Conservation (phyloP, 2,888 invertebrate genomes). For the Melieria omissa region DNA sequence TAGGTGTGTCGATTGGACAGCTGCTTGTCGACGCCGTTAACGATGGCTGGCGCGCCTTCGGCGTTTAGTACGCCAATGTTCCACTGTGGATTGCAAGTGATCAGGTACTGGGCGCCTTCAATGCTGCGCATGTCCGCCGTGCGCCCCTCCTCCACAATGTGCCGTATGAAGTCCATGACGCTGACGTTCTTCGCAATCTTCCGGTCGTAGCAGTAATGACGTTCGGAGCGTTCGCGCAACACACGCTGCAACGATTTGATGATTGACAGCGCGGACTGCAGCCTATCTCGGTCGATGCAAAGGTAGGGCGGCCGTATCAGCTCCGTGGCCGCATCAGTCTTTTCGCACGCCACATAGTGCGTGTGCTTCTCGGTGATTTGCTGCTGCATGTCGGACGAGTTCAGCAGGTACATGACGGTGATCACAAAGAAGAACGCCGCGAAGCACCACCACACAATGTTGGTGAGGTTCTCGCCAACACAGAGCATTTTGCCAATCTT, state of each 20-base stretch:
- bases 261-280: constrained; percentile 73
- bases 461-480: constrained; percentile 2
- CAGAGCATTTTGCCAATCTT: constrained; percentile 1
- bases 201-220: constrained; percentile 56
- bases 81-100: constrained; percentile 80
- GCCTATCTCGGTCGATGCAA: constrained; percentile 74
- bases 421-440: constrained; percentile 75
- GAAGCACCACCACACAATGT: constrained; percentile 65
- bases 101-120: constrained; percentile 72
- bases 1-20: constrained; percentile 48
- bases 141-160: constrained; percentile 57
- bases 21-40: constrained; percentile 66
- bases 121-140: constrained; percentile 58
- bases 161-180: constrained; percentile 73
- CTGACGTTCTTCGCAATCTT: constrained; percentile 71
- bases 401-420: constrained; percentile 76
- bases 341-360: constrained; percentile 70
- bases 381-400: constrained; percentile 57
- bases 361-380: constrained; percentile 65
- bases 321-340: constrained; percentile 27
- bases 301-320: constrained; percentile 24
- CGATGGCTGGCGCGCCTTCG: constrained; percentile 53
- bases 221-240: constrained; percentile 69
- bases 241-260: constrained; percentile 75
- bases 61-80: constrained; percentile 72